Percentiles rank a stretch among this genome's conserved stretches.
Evolutionary conservation across 53 echinoderm and acorn worm genomes (phyloP).

Genomic region (Crossaster papposus): DNA sequence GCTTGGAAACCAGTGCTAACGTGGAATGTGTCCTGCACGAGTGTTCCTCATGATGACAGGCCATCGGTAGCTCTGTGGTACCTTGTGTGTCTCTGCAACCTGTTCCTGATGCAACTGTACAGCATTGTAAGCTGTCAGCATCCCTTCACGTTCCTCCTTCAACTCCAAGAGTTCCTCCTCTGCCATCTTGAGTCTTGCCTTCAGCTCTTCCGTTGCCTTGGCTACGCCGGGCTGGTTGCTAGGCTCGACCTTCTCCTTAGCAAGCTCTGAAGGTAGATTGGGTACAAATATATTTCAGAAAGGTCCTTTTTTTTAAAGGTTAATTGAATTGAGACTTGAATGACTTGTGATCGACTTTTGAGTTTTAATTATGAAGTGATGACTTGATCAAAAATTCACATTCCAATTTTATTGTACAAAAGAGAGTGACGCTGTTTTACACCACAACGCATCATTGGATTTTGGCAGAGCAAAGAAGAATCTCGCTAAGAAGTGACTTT

Average conservation of each 20-base stretch:
- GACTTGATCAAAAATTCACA: no score
- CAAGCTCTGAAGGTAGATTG: slow-evolving; percentile 57
- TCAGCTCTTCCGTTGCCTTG: slow-evolving; percentile 52
- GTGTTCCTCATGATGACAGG: background rate
- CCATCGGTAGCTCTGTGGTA: slow-evolving; percentile 17
- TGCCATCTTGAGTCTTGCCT: slow-evolving; percentile 49
- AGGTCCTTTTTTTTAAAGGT: no score
- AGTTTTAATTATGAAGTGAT: no score
- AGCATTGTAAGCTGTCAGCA: slow-evolving; percentile 86
- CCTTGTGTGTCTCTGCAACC: slow-evolving; percentile 82
- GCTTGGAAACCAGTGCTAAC: no score
- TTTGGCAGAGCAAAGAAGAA: background rate
- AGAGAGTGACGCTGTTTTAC: background rate
- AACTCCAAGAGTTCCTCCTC: slow-evolving; percentile 72
- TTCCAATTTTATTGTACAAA: background rate
- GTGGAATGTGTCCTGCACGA: no score
- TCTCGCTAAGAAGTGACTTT: background rate
- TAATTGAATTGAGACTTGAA: no score
- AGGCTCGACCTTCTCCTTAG: slow-evolving; percentile 20
- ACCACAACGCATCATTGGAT: background rate
- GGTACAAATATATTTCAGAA: no score
- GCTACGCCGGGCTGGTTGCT: slow-evolving; percentile 19
- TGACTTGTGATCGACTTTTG: no score
- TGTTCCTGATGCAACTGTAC: slow-evolving; percentile 87
- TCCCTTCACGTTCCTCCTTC: slow-evolving; percentile 74